Evolutionary conservation across 2,797 vertebrate species (phyloP).

Genomic region (Adrianichthys oophorus): DNA sequence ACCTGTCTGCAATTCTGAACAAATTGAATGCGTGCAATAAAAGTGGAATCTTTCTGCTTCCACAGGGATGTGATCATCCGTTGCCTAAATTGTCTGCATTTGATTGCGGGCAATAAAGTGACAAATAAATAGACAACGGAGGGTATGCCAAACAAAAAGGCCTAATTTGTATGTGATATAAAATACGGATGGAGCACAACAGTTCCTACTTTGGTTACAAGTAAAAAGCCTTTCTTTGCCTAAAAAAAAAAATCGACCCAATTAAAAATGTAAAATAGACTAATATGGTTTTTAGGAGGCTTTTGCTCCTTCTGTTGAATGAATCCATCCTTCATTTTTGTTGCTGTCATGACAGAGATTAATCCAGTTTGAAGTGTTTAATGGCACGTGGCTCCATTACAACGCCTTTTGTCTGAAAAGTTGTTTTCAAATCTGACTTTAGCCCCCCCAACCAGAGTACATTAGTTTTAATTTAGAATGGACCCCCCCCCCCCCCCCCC

Average conservation of each 20-base stretch:
- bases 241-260: too few species aligned
- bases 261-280: constrained; percentile 2
- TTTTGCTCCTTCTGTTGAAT: constrained; percentile 1
- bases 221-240: not conserved
- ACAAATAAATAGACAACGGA: constrained; percentile 22
- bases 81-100: constrained; percentile 52
- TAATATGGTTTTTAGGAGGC: not conserved
- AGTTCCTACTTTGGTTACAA: not conserved
- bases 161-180: too few species aligned
- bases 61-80: constrained; percentile 45
- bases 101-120: constrained; percentile 31
- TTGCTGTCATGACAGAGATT: constrained; percentile 36
- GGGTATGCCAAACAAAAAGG: not conserved
- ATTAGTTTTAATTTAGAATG: constrained; percentile 32
- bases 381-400: constrained; percentile 45
- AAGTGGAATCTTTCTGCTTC: constrained; percentile 46
- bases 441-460: constrained; percentile 23
- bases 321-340: constrained; percentile 26
- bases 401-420: constrained; percentile 26
- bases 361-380: constrained; percentile 44
- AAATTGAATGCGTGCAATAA: constrained; percentile 51
- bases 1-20: constrained; percentile 34
- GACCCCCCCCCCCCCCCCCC: not conserved
- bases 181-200: too few species aligned
- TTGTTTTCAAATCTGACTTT: constrained; percentile 21